Conservation (phyloP, 1,140 invertebrate genomes). For the Akabosia matsudoensis region DNA sequence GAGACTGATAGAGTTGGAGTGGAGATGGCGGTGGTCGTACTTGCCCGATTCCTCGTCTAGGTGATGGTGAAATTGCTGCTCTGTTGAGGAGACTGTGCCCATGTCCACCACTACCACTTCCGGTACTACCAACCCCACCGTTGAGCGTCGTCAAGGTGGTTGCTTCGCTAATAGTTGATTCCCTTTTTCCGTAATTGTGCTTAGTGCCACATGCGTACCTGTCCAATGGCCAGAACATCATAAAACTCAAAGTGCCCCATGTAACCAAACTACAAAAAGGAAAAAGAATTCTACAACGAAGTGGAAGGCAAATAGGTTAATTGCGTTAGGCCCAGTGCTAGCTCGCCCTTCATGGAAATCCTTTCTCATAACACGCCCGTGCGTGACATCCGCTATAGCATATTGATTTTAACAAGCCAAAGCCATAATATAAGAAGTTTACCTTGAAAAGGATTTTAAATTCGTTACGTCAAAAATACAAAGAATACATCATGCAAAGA, state of each 20-base stretch:
- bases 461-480: too few species aligned
- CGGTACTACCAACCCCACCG: conserved; percentile 14
- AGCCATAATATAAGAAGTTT: too few species aligned
- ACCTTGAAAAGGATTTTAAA: too few species aligned
- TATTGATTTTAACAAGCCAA: too few species aligned
- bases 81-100: conserved; percentile 3
- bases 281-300: too few species aligned
- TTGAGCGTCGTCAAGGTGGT: background rate
- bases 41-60: background rate
- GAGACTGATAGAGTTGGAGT: background rate
- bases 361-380: too few species aligned
- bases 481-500: too few species aligned
- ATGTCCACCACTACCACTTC: conserved; percentile 6
- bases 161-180: background rate
- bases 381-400: too few species aligned
- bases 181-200: background rate
- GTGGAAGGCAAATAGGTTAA: too few species aligned
- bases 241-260: background rate
- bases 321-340: too few species aligned
- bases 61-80: background rate
- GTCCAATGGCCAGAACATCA: background rate
- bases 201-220: background rate
- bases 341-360: too few species aligned
- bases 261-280: too few species aligned
- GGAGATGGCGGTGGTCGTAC: background rate